Evolutionary conservation across 2,888 invertebrate genomes (phyloP).

Genomic region (Panorpa germanica): DNA sequence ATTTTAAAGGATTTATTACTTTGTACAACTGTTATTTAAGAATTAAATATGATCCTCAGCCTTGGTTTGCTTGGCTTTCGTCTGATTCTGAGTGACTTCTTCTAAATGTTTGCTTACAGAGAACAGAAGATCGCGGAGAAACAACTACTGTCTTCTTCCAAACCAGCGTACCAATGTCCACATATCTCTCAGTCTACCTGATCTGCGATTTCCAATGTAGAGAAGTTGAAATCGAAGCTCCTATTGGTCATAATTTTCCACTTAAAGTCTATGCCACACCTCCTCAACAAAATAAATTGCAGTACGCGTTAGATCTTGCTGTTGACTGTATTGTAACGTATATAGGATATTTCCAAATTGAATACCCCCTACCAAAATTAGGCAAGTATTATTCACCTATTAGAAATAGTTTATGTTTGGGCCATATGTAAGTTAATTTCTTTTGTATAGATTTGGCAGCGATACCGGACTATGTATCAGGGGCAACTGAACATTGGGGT

Average conservation of each 20-base stretch:
- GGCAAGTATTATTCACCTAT: slow-evolving; percentile 47
- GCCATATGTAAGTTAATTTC: no score
- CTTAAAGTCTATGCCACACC: slow-evolving; percentile 58
- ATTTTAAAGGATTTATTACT: no score
- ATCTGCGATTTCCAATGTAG: slow-evolving; percentile 66
- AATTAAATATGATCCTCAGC: no score
- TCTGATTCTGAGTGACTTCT: no score
- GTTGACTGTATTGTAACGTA: slow-evolving; percentile 59
- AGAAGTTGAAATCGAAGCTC: slow-evolving; percentile 27
- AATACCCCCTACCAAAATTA: slow-evolving; percentile 82
- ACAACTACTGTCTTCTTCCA: slow-evolving; percentile 52
- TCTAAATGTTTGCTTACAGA: no score
- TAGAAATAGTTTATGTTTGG: no score
- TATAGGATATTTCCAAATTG: slow-evolving; percentile 64
- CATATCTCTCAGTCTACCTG: slow-evolving; percentile 81
- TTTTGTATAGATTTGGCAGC: slow-evolving; percentile 54
- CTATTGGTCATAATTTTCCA: slow-evolving; percentile 36
- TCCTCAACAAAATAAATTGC: slow-evolving; percentile 51
- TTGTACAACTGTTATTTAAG: no score
- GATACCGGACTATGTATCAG: slow-evolving; percentile 76
- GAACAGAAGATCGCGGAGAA: slow-evolving; percentile 22
- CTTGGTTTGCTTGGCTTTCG: no score
- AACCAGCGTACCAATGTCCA: slow-evolving; percentile 80
- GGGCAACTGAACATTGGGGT: slow-evolving; percentile 95
- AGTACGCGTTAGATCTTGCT: slow-evolving; percentile 56